A percentile compares a stretch with the other conserved stretches of the same genome.
Evolutionary conservation across 2,888 invertebrate species (phyloP).

Genomic region (Tenthredo notha): DNA sequence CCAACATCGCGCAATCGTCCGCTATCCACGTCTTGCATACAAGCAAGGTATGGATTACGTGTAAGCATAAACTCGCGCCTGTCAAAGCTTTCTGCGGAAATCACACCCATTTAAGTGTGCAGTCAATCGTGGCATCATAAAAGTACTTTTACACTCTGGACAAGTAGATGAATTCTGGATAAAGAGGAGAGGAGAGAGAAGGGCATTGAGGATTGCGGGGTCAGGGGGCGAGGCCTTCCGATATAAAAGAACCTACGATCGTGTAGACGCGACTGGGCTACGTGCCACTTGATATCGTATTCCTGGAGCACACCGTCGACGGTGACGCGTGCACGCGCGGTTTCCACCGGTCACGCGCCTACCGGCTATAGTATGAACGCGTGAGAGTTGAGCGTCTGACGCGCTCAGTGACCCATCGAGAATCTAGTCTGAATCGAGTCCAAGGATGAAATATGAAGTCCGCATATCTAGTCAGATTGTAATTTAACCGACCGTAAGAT

Average conservation of each 20-base stretch:
- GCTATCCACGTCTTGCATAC: conserved; percentile 37
- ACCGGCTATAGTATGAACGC: conserved; percentile 36
- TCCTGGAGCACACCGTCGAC: conserved; percentile 50
- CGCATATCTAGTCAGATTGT: conserved; percentile 11
- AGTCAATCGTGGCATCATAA: neutral
- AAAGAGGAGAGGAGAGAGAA: conserved; percentile 15
- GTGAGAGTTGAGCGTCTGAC: conserved; percentile 40
- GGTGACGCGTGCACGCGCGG: conserved; percentile 54
- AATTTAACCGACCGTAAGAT: neutral
- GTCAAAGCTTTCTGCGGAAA: conserved; percentile 41
- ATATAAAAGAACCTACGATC: conserved; percentile 39
- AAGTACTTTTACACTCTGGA: conserved; percentile 31
- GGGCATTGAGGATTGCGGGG: conserved; percentile 4
- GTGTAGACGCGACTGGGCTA: conserved; percentile 47
- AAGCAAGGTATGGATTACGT: conserved; percentile 12
- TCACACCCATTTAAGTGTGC: conserved; percentile 44
- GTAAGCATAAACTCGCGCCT: neutral
- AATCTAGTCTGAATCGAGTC: conserved; percentile 14
- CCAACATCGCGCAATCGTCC: conserved; percentile 41
- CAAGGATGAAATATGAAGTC: conserved; percentile 16
- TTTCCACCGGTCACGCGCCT: conserved; percentile 54
- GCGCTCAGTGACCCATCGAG: conserved; percentile 44
- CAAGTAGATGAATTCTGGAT: conserved; percentile 38
- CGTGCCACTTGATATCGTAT: conserved; percentile 53
- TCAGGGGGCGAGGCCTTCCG: conserved; percentile 38